A percentile compares a stretch with the other conserved stretches of the same genome.
Evolutionary conservation across 1,140 invertebrate genomes (phyloP).

Genomic region (Drosophila littoralis): DNA sequence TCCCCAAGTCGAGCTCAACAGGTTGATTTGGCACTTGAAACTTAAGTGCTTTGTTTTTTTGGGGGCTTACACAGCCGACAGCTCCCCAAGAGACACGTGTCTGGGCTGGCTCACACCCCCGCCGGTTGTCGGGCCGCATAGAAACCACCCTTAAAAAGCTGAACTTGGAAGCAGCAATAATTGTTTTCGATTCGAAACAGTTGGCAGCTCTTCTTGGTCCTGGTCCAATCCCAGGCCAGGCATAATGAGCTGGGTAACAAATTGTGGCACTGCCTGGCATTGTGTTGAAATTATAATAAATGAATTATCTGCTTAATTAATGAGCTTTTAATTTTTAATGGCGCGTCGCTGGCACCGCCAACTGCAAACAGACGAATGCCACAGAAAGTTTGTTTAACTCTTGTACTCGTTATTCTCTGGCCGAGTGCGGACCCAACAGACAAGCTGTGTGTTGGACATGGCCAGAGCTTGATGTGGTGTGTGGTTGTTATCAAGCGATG

Average conservation of each 20-base stretch:
- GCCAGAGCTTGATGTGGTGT: slow-evolving; percentile 13
- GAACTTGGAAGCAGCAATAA: slow-evolving; percentile 52
- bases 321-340: slow-evolving; percentile 84
- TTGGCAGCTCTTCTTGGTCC: slow-evolving; percentile 45
- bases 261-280: slow-evolving; percentile 59
- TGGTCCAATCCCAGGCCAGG: slow-evolving; percentile 10
- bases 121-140: not conserved
- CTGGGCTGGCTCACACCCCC: slow-evolving; percentile 22
- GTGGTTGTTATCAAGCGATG: slow-evolving; percentile 59
- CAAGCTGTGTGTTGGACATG: slow-evolving; percentile 30
- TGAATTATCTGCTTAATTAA: slow-evolving; percentile 83
- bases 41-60: slow-evolving; percentile 61
- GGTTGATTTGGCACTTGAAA: slow-evolving; percentile 58
- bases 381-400: slow-evolving; percentile 52
- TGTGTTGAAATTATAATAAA: slow-evolving; percentile 84
- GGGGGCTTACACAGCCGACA: slow-evolving; percentile 50
- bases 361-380: slow-evolving; percentile 46
- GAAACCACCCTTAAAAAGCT: slow-evolving; percentile 39
- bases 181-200: slow-evolving; percentile 76
- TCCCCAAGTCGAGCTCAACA: slow-evolving; percentile 48
- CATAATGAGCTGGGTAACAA: slow-evolving; percentile 76
- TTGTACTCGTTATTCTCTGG: slow-evolving; percentile 39
- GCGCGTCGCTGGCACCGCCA: slow-evolving; percentile 53
- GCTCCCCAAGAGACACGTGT: slow-evolving; percentile 63
- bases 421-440: slow-evolving; percentile 5